Percentiles rank a stretch among this genome's conserved stretches.
Evolutionary conservation across 2,888 invertebrate genomes (phyloP).

Genomic region (Eupithecia subfuscata): DNA sequence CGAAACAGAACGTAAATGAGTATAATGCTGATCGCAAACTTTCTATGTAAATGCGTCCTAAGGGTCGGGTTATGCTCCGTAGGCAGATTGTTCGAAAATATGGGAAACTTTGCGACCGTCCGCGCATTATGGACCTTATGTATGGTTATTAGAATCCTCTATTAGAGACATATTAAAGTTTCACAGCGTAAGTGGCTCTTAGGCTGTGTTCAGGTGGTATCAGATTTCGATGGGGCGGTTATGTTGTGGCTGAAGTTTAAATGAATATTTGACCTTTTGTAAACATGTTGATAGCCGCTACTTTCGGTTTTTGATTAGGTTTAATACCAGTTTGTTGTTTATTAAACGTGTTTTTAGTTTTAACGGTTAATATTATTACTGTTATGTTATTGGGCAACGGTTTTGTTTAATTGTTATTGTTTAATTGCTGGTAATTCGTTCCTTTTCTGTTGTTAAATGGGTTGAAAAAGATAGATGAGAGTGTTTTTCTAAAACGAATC

Average conservation of each 20-base stretch:
- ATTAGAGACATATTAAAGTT: constrained; percentile 40
- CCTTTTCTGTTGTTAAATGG: background rate
- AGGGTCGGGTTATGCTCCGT: constrained; percentile 49
- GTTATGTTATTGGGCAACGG: background rate
- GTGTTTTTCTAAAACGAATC: background rate
- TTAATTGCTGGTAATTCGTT: background rate
- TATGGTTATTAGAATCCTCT: constrained; percentile 36
- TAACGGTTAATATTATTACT: constrained; percentile 4
- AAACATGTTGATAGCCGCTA: constrained; percentile 7
- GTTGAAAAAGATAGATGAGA: background rate
- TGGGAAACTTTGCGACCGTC: constrained; percentile 47
- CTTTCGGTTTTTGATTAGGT: background rate
- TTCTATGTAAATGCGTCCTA: constrained; percentile 24
- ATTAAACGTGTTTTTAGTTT: constrained; percentile 3
- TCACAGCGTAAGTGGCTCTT: constrained; percentile 31
- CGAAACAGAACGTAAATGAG: background rate
- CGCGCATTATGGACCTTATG: constrained; percentile 19
- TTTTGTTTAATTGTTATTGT: background rate
- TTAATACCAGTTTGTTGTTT: background rate
- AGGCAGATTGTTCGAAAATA: constrained; percentile 51
- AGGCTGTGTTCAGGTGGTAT: constrained; percentile 26
- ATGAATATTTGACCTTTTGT: constrained; percentile 14
- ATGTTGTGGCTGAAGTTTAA: constrained; percentile 12
- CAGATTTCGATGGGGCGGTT: constrained; percentile 18
- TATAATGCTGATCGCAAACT: background rate